Conservation (phyloP, 2,797 vertebrate genomes). For the Enteromius anoplus region DNA sequence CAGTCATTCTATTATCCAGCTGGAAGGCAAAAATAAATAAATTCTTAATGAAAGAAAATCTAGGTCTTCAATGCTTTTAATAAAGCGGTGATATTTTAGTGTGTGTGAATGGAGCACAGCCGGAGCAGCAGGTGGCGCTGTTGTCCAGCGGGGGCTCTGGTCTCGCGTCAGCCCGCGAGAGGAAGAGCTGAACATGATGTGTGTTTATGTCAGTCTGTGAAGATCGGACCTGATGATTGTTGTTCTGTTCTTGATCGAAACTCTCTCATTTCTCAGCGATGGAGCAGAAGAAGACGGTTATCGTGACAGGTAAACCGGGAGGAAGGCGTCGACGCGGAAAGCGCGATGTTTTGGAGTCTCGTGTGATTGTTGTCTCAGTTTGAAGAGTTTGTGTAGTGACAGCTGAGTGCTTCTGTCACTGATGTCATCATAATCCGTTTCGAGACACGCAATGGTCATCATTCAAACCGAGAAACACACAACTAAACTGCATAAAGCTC, state of each 20-base stretch:
- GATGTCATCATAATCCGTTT: background rate
- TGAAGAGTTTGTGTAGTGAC: conserved; percentile 2
- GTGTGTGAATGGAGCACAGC: background rate
- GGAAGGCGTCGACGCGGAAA: background rate
- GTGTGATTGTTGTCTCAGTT: background rate
- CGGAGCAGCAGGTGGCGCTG: conserved; percentile 68
- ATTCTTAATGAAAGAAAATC: too few relatives aligned
- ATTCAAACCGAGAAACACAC: background rate
- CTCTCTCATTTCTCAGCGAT: conserved; percentile 56
- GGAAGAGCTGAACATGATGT: conserved; percentile 49
- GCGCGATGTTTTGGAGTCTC: background rate
- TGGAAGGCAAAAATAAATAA: too few relatives aligned
- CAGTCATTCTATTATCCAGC: too few relatives aligned
- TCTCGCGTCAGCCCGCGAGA: conserved; percentile 45
- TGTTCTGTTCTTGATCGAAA: background rate
- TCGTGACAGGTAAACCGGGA: conserved; percentile 73
- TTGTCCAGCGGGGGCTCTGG: conserved; percentile 30
- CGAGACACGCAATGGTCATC: background rate
- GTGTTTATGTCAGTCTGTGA: conserved; percentile 41
- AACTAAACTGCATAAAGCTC: background rate
- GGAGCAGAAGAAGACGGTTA: conserved; percentile 73
- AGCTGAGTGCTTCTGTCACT: background rate
- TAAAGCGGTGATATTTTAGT: background rate
- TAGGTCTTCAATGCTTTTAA: background rate
- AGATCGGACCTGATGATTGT: background rate